phyloP scores from a whole-genome alignment of 2,888 invertebrate species.

The Ophion obscuratus region DNA sequence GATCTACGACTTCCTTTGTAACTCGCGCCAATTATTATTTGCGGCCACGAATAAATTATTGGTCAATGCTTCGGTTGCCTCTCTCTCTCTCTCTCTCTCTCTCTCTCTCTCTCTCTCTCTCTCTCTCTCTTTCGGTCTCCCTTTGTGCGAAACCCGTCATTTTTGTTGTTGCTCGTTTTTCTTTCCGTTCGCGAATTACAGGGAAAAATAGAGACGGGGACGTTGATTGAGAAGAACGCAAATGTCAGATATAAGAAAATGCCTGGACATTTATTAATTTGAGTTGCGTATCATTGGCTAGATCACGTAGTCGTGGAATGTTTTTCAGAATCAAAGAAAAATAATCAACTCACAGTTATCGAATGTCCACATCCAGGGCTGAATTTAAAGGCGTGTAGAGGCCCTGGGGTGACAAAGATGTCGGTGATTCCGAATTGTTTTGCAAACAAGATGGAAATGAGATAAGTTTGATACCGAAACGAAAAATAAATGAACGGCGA shows the following conservation, averaged over 20 bases:
- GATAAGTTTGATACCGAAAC: too few relatives aligned
- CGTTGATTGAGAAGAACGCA: not conserved
- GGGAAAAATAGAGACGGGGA: not conserved
- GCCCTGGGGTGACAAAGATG: too few relatives aligned
- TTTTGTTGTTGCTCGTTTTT: constrained; percentile 9
- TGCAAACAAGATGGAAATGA: too few relatives aligned
- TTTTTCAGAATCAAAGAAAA: not conserved
- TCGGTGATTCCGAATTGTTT: too few relatives aligned
- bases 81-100: not conserved
- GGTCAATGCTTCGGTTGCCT: not conserved
- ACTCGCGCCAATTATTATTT: constrained; percentile 10
- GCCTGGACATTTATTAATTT: not conserved
- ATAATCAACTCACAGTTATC: not conserved
- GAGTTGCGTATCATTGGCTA: too few relatives aligned
- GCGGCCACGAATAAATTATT: constrained; percentile 24
- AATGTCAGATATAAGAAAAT: not conserved
- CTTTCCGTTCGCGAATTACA: not conserved
- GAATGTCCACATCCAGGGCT: not conserved
- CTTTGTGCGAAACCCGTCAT: not conserved
- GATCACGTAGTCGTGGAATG: not conserved
- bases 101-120: not conserved
- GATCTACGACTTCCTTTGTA: constrained; percentile 41
- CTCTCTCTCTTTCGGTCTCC: not conserved
- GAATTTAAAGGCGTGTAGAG: not conserved
- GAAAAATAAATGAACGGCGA: too few relatives aligned